Conservation (phyloP, 2,888 invertebrate species). For the Ommatoiulus sabulosus region DNA sequence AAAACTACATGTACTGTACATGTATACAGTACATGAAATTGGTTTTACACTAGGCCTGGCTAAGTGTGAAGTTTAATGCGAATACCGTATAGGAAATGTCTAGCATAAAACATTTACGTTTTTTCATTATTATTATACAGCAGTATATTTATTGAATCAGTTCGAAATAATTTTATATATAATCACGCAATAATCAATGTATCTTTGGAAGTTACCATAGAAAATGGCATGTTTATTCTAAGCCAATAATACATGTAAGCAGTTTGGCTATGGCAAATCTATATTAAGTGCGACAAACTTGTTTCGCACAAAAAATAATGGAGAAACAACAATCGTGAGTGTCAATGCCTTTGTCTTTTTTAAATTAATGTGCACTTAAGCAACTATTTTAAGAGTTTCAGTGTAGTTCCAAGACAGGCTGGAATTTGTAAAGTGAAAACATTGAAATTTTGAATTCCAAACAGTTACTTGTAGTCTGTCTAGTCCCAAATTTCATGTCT, state of each 20-base stretch:
- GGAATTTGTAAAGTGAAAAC: conserved; percentile 8
- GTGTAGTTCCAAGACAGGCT: not conserved
- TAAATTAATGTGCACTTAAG: not conserved
- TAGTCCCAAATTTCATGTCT: not conserved
- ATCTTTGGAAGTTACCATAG: too few species aligned
- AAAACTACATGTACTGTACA: not conserved
- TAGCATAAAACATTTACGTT: too few species aligned
- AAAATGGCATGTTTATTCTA: not conserved
- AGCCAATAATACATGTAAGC: not conserved
- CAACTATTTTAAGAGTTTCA: not conserved
- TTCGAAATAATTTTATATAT: too few species aligned
- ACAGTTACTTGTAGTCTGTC: not conserved
- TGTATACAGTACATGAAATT: too few species aligned
- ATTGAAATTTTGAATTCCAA: not conserved
- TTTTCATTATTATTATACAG: too few species aligned
- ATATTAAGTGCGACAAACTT: conserved; percentile 9
- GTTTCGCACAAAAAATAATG: not conserved
- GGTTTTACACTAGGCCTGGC: too few species aligned
- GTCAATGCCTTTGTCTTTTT: conserved; percentile 7
- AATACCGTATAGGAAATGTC: too few species aligned
- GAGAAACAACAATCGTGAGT: not conserved
- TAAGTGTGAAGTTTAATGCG: too few species aligned
- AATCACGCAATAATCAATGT: too few species aligned
- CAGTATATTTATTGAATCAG: too few species aligned
- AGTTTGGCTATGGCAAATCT: not conserved